Evolutionary conservation across 2,888 invertebrate genomes (phyloP).

Genomic region (Lucinisca nassula): DNA sequence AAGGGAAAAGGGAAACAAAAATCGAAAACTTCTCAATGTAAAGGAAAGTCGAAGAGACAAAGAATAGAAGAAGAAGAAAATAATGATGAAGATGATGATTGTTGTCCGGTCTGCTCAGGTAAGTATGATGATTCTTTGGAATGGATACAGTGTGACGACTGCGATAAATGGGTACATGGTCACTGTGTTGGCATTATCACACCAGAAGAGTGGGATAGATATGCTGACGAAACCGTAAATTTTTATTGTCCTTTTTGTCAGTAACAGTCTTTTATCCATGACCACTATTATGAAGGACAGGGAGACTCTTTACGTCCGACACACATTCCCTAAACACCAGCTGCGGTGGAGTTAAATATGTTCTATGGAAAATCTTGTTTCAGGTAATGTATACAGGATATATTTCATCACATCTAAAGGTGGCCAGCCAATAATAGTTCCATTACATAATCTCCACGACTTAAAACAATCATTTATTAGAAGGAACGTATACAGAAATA

Average conservation of each 20-base stretch:
- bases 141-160: slow-evolving; percentile 25
- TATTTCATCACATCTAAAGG: no score
- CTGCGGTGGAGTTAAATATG: no score
- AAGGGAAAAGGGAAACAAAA: slow-evolving; percentile 3
- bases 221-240: not conserved
- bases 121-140: slow-evolving; percentile 21
- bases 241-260: slow-evolving; percentile 3
- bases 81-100: not conserved
- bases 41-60: not conserved
- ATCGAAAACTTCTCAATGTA: not conserved
- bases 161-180: slow-evolving; percentile 34
- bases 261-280: no score
- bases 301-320: no score
- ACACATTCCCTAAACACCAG: no score
- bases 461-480: no score
- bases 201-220: slow-evolving; percentile 9
- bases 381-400: no score
- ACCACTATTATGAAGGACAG: no score
- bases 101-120: slow-evolving; percentile 3
- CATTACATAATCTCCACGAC: no score
- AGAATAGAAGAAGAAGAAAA: not conserved
- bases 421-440: no score
- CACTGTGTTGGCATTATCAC: slow-evolving; percentile 1
- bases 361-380: no score
- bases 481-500: no score